Percentiles rank a stretch among this genome's conserved stretches.
Evolutionary conservation across 2,797 vertebrate genomes (phyloP).

Genomic region (Enteromius viviparus): DNA sequence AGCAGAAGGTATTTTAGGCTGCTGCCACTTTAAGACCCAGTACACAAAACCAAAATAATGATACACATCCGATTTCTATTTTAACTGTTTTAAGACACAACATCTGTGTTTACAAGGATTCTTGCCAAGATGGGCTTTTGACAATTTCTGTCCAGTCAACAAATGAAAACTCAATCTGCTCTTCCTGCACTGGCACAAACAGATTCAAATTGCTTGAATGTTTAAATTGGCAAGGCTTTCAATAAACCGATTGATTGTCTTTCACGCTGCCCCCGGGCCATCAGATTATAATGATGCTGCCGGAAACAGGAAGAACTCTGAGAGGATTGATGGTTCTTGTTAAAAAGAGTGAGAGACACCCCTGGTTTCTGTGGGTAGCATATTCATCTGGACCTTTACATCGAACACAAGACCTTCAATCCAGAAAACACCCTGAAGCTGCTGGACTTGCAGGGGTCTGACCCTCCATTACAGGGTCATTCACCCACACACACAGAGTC

Average conservation of each 20-base stretch:
- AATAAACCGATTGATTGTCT: not conserved
- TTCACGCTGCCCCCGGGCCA: not conserved
- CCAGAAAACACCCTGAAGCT: constrained; percentile 15
- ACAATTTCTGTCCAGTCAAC: not conserved
- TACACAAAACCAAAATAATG: not conserved
- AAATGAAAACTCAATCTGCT: not conserved
- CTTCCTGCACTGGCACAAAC: not conserved
- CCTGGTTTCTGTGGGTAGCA: not conserved
- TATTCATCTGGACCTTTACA: not conserved
- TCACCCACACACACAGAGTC: not conserved
- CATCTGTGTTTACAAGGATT: not conserved
- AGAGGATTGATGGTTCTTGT: constrained; percentile 10
- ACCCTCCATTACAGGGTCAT: not conserved
- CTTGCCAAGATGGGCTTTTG: not conserved
- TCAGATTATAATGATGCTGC: not conserved
- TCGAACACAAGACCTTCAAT: constrained; percentile 39
- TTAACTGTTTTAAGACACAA: not conserved
- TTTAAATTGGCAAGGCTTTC: constrained; percentile 1
- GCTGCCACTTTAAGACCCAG: not conserved
- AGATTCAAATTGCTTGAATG: not conserved
- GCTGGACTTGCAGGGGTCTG: not conserved
- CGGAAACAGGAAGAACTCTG: not conserved
- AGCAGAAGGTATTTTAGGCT: not conserved
- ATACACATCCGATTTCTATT: not conserved
- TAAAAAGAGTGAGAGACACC: not conserved